phyloP scores from a whole-genome alignment of 1,140 invertebrate genomes.

The Chymomyza costata region DNA sequence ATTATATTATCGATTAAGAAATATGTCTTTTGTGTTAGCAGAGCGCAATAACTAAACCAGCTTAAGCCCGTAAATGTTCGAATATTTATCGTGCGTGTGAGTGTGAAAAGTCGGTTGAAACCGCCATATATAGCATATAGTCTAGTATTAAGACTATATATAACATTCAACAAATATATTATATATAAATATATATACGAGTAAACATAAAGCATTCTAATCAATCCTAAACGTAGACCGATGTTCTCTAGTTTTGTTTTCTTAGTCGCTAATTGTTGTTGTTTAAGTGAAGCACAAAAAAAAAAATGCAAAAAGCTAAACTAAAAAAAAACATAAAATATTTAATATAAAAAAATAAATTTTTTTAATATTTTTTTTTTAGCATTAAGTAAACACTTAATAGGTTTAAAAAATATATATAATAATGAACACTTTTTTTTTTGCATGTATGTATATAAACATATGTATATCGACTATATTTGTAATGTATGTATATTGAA shows the following conservation, averaged over 20 bases:
- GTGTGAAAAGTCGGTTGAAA: conserved; percentile 29
- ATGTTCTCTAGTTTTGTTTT: conserved; percentile 24
- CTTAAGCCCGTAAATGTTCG: no score
- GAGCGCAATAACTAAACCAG: no score
- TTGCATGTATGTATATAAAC: conserved; percentile 57
- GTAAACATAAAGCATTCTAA: conserved; percentile 28
- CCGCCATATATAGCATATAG: conserved; percentile 19
- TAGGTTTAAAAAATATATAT: conserved; percentile 20
- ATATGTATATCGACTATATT: conserved; percentile 24
- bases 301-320: no score
- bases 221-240: conserved; percentile 27
- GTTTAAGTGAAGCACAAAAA: conserved; percentile 16
- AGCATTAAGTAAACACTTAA: no score
- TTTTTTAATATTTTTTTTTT: conserved; percentile 41
- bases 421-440: conserved; percentile 35
- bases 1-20: no score
- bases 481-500: conserved; percentile 34
- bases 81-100: no score
- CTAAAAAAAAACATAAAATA: conserved; percentile 3
- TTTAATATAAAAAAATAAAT: conserved; percentile 23
- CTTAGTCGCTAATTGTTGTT: conserved; percentile 31
- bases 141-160: no score
- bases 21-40: no score
- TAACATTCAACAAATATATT: no score
- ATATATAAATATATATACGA: background rate